These are phyloP conservation scores for Loxodonta africana DNA, from an alignment of 2,113 vertebrate species.

Conservation along the genomic window DNA sequence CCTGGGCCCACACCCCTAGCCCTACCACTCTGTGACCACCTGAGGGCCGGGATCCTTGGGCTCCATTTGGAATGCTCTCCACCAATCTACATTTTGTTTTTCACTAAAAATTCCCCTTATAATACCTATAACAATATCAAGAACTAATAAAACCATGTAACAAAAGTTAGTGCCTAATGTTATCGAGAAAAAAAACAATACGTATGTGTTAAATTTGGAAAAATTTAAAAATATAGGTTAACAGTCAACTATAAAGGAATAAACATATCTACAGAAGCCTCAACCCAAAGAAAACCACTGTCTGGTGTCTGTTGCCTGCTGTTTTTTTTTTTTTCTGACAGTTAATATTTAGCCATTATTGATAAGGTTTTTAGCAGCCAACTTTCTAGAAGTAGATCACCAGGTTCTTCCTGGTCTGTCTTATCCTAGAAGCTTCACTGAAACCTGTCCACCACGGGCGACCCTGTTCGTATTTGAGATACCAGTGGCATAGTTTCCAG, in stretches of 20 bases:
- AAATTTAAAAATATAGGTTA: fast-evolving
- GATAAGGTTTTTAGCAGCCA: no score
- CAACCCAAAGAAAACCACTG: fast-evolving
- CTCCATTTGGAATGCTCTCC: not conserved
- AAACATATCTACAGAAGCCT: fast-evolving
- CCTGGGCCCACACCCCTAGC: fast-evolving
- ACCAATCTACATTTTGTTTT: not conserved
- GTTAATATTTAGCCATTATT: fast-evolving
- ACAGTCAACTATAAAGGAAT: fast-evolving
- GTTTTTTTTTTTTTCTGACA: no score
- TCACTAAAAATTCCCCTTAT: not conserved
- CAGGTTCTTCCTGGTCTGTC: no score
- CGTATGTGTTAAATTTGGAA: fast-evolving
- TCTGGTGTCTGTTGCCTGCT: fast-evolving
- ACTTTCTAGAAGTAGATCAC: no score
- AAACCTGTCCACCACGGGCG: no score
- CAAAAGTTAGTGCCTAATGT: fast-evolving
- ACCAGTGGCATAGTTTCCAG: no score
- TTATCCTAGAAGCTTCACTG: no score
- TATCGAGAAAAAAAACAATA: fast-evolving
- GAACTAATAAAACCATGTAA: fast-evolving
- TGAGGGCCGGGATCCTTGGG: fast-evolving
- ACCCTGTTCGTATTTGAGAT: no score
- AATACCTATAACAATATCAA: fast-evolving
- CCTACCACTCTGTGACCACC: fast-evolving